A percentile compares a stretch with the other conserved stretches of the same genome.
Evolutionary conservation across 2,113 vertebrate genomes (phyloP).

Genomic region (Chinchilla lanigera): DNA sequence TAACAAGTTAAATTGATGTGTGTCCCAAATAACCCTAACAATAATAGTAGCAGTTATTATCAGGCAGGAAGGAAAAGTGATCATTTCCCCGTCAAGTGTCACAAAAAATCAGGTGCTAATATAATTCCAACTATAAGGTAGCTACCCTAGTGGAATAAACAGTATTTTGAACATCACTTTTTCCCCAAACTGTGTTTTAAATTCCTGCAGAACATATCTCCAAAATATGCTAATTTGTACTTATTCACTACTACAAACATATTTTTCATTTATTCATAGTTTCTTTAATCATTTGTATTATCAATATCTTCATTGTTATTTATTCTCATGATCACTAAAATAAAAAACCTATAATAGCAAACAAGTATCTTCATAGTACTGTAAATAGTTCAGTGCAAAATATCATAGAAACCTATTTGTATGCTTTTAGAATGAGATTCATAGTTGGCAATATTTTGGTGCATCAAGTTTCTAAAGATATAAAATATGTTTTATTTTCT

Average conservation of each 20-base stretch:
- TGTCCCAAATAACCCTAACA: not conserved
- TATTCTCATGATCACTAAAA: not conserved
- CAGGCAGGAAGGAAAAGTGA: not conserved
- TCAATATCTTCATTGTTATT: not conserved
- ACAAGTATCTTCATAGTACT: not conserved
- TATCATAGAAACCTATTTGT: not conserved
- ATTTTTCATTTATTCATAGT: not conserved
- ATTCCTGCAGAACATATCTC: not conserved
- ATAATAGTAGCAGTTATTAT: not conserved
- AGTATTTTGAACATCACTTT: not conserved
- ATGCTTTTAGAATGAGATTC: not conserved
- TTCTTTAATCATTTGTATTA: not conserved
- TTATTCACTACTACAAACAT: not conserved
- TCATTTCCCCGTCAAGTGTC: not conserved
- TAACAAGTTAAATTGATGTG: not conserved
- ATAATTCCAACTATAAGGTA: not conserved
- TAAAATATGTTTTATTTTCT: not conserved
- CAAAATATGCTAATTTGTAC: not conserved
- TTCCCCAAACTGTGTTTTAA: not conserved
- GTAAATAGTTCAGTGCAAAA: slow-evolving; percentile 14
- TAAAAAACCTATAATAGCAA: not conserved
- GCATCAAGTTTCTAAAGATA: not conserved
- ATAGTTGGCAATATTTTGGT: not conserved
- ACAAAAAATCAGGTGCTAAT: not conserved
- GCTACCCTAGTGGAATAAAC: not conserved